These are phyloP conservation scores for Eudyptes chrysolophus DNA, from an alignment of 2,113 vertebrate species.

Conservation along the genomic window DNA sequence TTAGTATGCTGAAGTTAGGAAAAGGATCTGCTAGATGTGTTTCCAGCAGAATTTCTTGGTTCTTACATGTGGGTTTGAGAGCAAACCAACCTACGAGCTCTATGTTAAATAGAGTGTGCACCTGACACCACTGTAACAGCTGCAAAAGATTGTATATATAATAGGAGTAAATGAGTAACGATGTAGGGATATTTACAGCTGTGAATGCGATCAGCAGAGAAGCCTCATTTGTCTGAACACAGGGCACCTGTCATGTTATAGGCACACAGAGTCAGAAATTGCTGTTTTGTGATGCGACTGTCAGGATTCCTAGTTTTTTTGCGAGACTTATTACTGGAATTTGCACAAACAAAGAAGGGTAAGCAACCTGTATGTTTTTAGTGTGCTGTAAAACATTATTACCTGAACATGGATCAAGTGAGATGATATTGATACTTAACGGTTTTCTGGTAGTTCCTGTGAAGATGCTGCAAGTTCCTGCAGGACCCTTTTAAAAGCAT, in stretches of 20 bases:
- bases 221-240: neutral
- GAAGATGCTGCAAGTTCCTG: neutral
- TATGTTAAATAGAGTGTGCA: neutral
- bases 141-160: neutral
- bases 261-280: neutral
- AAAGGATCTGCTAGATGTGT: neutral
- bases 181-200: neutral
- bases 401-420: accelerated
- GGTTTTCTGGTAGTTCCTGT: neutral
- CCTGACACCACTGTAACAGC: neutral
- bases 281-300: neutral
- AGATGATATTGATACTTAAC: accelerated
- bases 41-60: neutral
- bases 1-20: neutral
- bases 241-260: neutral
- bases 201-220: neutral
- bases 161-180: neutral
- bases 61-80: neutral
- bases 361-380: neutral
- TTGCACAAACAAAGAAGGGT: neutral
- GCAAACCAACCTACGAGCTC: neutral
- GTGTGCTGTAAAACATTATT: neutral
- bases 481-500: neutral
- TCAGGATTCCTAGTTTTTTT: neutral
- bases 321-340: neutral